Conservation (phyloP, 2,888 invertebrate genomes). For the Sipha maydis region DNA sequence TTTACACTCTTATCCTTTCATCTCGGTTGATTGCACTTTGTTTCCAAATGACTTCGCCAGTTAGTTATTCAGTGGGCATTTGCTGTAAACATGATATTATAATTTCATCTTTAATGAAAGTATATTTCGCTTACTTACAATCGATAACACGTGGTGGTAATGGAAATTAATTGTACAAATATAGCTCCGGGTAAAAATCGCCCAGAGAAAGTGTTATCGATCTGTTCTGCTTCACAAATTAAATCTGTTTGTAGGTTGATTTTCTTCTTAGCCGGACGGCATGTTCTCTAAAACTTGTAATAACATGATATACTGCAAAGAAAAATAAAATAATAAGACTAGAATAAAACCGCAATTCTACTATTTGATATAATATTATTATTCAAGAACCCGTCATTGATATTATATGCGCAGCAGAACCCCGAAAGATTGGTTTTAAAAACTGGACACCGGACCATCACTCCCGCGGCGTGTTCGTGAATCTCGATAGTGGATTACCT, state of each 20-base stretch:
- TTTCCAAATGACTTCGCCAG: slow-evolving; percentile 21
- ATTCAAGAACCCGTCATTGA: neutral
- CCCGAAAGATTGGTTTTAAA: neutral
- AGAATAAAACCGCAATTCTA: neutral
- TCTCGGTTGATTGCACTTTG: slow-evolving; percentile 24
- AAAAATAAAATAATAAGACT: neutral
- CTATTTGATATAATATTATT: neutral
- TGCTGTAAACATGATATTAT: slow-evolving; percentile 13
- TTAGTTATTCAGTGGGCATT: neutral
- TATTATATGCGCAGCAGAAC: neutral
- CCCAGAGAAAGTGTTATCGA: slow-evolving; percentile 38
- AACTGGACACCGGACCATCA: slow-evolving; percentile 9
- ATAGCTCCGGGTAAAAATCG: slow-evolving; percentile 19
- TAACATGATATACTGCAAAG: neutral
- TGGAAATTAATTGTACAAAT: slow-evolving; percentile 24
- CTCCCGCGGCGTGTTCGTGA: slow-evolving; percentile 26
- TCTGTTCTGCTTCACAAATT: slow-evolving; percentile 42
- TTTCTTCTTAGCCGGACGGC: neutral
- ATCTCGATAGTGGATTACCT: slow-evolving; percentile 43
- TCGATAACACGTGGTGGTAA: neutral
- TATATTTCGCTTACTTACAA: neutral
- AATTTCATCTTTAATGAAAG: slow-evolving; percentile 28
- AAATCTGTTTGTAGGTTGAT: slow-evolving; percentile 28
- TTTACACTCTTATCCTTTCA: neutral
- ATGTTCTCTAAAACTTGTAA: neutral